Conservation (phyloP, 2,797 vertebrate genomes). For the Iguana delicatissima region DNA sequence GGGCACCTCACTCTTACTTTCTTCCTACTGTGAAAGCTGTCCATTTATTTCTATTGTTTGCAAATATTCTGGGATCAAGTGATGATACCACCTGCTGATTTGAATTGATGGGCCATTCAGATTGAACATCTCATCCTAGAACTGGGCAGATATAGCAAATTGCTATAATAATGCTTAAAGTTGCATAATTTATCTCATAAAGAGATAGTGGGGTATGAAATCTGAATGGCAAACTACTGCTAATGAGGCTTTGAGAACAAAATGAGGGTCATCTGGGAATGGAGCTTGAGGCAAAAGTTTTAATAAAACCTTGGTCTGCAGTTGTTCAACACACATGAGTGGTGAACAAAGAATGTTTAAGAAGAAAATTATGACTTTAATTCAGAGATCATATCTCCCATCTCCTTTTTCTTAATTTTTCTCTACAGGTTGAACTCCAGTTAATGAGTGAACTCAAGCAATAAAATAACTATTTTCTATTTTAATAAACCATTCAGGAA, state of each 20-base stretch:
- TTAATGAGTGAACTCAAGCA: neutral
- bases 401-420: slow-evolving; percentile 26
- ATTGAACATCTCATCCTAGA: neutral
- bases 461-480: slow-evolving; percentile 10
- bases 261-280: neutral
- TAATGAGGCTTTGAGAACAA: neutral
- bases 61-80: neutral
- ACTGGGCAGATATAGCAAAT: neutral
- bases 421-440: neutral
- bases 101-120: no score
- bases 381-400: neutral
- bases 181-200: neutral
- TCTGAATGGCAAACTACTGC: neutral
- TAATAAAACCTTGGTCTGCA: neutral
- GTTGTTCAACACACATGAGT: neutral
- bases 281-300: neutral
- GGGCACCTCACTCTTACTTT: neutral
- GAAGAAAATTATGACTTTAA: slow-evolving; percentile 28
- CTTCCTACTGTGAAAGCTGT: neutral
- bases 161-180: neutral
- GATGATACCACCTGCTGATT: no score
- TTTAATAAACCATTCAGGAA: slow-evolving; percentile 13
- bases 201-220: neutral
- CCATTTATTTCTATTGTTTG: neutral
- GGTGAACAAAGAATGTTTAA: neutral